Evolutionary conservation across 35 echinoderm and acorn worm species (phyloP).

Genomic region (Amphiura filiformis): DNA sequence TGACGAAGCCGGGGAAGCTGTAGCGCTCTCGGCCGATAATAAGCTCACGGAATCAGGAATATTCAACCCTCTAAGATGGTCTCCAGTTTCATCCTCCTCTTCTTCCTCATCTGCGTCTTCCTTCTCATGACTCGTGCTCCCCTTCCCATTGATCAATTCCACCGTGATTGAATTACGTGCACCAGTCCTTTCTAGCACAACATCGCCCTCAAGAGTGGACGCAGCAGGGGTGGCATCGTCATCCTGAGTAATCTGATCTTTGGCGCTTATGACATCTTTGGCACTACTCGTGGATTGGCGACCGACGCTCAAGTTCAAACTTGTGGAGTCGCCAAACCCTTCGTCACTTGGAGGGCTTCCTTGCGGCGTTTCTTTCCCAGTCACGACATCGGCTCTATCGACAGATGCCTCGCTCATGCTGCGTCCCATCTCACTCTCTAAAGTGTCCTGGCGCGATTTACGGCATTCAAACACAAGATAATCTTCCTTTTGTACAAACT

Average conservation of each 20-base stretch:
- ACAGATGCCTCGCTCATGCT: slow-evolving; percentile 69
- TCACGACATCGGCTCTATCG: slow-evolving; percentile 40
- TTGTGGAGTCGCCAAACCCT: slow-evolving; percentile 74
- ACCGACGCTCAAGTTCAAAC: slow-evolving; percentile 36
- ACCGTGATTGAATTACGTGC: slow-evolving; percentile 37
- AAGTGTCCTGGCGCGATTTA: slow-evolving; percentile 70
- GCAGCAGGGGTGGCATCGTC: too few relatives aligned
- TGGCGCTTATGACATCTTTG: slow-evolving; percentile 7
- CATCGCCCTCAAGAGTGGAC: slow-evolving; percentile 64
- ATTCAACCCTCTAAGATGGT: slow-evolving; percentile 44
- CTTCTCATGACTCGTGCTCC: background rate
- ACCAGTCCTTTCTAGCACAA: slow-evolving; percentile 23
- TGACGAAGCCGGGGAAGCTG: slow-evolving; percentile 87
- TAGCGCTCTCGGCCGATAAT: slow-evolving; percentile 60
- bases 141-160: slow-evolving; percentile 38
- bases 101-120: slow-evolving; percentile 28
- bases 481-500: slow-evolving; percentile 83
- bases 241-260: background rate
- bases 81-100: slow-evolving; percentile 20
- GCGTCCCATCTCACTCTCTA: slow-evolving; percentile 71
- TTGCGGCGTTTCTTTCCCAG: slow-evolving; percentile 62
- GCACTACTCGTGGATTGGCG: slow-evolving; percentile 17
- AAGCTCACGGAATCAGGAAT: slow-evolving; percentile 62
- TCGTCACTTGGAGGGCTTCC: slow-evolving; percentile 64
- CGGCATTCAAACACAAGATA: slow-evolving; percentile 77